phyloP scores from a whole-genome alignment of 2,797 vertebrate genomes.

The Tapirus indicus region DNA sequence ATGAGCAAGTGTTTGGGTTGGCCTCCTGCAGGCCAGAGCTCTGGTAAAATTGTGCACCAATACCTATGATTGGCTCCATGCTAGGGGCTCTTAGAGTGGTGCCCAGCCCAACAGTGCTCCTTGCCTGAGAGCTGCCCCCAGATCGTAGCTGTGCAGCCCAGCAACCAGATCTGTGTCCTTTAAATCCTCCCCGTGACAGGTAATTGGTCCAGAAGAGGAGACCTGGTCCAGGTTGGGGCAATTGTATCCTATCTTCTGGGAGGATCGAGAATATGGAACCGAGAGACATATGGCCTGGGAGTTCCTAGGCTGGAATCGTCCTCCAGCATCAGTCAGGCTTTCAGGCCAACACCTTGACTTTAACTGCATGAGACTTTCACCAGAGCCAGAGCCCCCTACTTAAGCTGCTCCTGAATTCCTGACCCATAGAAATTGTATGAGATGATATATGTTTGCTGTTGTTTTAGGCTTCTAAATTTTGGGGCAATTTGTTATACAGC shows the following conservation, averaged over 20 bases:
- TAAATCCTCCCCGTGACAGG: not conserved
- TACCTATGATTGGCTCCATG: not conserved
- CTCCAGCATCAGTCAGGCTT: not conserved
- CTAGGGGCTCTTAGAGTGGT: not conserved
- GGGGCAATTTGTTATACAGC: not conserved
- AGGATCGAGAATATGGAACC: not conserved
- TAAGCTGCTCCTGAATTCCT: not conserved
- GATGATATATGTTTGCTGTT: not conserved
- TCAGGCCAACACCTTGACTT: not conserved
- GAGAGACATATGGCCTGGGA: not conserved
- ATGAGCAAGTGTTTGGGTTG: not conserved
- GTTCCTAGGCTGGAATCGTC: not conserved
- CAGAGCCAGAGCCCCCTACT: not conserved
- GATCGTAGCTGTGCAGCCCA: not conserved
- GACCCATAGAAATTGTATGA: not conserved
- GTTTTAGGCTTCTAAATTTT: not conserved
- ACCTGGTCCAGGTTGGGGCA: not conserved
- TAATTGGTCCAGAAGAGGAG: not conserved
- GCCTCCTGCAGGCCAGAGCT: not conserved
- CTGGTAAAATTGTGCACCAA: not conserved
- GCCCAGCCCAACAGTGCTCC: not conserved
- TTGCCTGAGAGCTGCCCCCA: not conserved
- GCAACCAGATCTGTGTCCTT: not conserved
- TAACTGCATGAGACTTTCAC: not conserved
- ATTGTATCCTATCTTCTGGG: not conserved